Conservation (phyloP, 2,113 vertebrate genomes). For the Vidua chalybeata region DNA sequence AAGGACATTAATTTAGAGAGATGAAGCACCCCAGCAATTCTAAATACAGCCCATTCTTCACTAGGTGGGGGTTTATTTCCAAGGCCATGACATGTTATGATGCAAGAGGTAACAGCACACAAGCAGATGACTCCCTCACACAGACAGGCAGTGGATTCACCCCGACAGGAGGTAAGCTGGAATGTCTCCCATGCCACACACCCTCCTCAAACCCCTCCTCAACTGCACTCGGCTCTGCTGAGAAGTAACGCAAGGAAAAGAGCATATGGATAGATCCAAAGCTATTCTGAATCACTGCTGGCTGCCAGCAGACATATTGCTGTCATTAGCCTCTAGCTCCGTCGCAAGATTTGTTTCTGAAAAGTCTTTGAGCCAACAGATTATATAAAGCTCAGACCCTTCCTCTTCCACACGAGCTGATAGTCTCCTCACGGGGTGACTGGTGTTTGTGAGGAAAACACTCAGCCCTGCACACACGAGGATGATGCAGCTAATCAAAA, state of each 20-base stretch:
- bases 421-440: not conserved
- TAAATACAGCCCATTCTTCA: not conserved
- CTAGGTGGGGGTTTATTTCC: not conserved
- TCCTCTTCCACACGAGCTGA: not conserved
- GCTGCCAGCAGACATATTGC: constrained; percentile 4
- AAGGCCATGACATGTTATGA: not conserved
- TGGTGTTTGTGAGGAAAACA: not conserved
- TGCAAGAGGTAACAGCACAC: not conserved
- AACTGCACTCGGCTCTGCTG: not conserved
- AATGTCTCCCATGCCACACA: not conserved
- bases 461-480: not conserved
- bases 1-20: not conserved
- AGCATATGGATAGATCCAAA: not conserved
- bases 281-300: not conserved
- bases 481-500: not conserved
- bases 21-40: not conserved
- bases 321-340: constrained; percentile 11
- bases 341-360: not conserved
- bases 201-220: not conserved
- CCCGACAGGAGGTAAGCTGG: not conserved
- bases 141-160: not conserved
- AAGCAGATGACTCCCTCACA: not conserved
- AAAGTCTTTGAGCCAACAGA: not conserved
- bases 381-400: constrained; percentile 7
- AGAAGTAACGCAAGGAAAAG: not conserved